Evolutionary conservation across 64 coral and sea anemone genomes (phyloP), one percentile per base, ranked within the genome.

Genomic region (Cladopsammia gracilis): DNA sequence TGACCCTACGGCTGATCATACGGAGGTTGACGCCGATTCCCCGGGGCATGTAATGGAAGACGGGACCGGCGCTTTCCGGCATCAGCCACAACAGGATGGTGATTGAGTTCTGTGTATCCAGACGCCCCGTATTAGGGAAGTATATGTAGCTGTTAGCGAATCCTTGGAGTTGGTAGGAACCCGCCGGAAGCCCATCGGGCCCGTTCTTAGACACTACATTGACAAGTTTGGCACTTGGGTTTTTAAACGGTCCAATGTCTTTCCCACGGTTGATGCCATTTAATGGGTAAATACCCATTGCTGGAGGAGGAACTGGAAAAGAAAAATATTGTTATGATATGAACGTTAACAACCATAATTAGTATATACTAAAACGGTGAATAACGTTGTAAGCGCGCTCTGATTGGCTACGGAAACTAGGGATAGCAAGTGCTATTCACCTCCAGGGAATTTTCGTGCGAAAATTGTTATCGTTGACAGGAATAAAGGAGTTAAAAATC

Each of bases 101-200:
- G 14, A 97, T 97, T 1, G 88, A 85, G 62, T 91, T 79, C 11
- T 86, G 83, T 13, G 96, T 86, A 60, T 97, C 96, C 20, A 97
- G 88, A 48, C 87, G 85, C 5, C 92, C 92, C 10, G 88, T 90
- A 57, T 91, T 87, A 16, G 91, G 78, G 42, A 87, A 94, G 58
- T 94, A 87, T 64, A 97, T 81, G 71, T 87, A 97, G 42, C 96
- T 97, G 76, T 93, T 93, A 24, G 88, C 66, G 20, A 82, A 77
- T 52, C 96, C 96, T 43, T 77, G 76, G 18, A 97, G 83, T 43
- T 93, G 59, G 23, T 86, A 90, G 25, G 92, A 91, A 18, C 86
- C 92, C 9, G 93, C 92, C 16, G 96, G 96, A 23, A 91, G 75
- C 14, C 79, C 78, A 83, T 97, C 93, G 70, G 96, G 76, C 62